Evolutionary conservation across 2,113 vertebrate genomes (phyloP).

Genomic region (Crotalus viridis): DNA sequence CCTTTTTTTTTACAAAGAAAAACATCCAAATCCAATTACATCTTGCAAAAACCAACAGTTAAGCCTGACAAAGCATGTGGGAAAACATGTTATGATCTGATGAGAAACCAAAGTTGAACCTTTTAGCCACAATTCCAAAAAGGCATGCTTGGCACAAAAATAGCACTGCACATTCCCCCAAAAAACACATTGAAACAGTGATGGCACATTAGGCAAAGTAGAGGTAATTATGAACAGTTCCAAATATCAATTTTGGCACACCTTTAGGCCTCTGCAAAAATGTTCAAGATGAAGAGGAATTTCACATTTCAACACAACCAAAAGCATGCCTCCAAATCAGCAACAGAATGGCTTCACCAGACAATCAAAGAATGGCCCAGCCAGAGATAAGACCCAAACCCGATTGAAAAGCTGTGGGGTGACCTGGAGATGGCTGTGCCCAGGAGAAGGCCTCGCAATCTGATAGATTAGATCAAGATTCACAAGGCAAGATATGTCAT

Average conservation of each 20-base stretch:
- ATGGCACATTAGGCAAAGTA: background rate
- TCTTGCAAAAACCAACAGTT: no score
- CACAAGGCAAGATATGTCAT: no score
- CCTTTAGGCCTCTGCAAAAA: background rate
- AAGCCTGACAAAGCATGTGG: no score
- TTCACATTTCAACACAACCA: background rate
- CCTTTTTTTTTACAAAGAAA: no score
- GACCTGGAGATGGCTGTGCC: background rate
- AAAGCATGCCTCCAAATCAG: background rate
- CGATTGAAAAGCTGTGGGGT: background rate
- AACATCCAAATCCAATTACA: no score
- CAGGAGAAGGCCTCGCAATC: background rate
- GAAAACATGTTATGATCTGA: no score
- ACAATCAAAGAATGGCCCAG: no score
- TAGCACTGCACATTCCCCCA: no score
- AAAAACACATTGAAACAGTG: background rate
- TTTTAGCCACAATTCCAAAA: no score
- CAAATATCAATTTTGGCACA: background rate
- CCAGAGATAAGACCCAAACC: background rate
- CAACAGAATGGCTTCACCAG: background rate
- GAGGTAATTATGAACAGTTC: background rate
- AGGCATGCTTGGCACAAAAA: no score
- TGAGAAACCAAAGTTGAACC: no score
- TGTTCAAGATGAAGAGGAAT: background rate
- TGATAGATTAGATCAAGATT: background rate